Evolutionary conservation across 2,797 vertebrate genomes (phyloP).

Genomic region (Pipistrellus kuhlii): DNA sequence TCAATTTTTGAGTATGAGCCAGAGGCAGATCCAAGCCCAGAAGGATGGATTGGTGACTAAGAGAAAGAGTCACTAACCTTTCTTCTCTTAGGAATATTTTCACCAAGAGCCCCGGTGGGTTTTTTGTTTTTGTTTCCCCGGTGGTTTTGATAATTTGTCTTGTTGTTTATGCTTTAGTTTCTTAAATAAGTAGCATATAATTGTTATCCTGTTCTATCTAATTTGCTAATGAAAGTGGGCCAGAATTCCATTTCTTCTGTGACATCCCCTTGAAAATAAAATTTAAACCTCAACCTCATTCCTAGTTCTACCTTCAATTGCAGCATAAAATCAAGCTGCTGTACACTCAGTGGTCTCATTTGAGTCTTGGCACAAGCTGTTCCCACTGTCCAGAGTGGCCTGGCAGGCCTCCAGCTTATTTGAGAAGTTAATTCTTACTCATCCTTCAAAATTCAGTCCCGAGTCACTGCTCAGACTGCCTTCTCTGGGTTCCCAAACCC

Average conservation of each 20-base stretch:
- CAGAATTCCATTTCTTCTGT: background rate
- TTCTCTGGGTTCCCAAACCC: background rate
- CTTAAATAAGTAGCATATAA: background rate
- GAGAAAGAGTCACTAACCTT: background rate
- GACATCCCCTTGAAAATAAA: background rate
- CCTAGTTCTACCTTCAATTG: background rate
- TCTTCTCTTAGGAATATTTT: background rate
- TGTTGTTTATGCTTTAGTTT: background rate
- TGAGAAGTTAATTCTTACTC: conserved; percentile 10
- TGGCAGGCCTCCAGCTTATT: background rate
- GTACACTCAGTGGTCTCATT: background rate
- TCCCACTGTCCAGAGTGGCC: background rate
- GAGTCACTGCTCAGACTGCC: background rate
- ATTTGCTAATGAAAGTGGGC: background rate
- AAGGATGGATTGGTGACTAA: background rate
- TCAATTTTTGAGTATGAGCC: conserved; percentile 56
- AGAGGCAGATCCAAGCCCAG: conserved; percentile 50
- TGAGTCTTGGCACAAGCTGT: conserved; percentile 3
- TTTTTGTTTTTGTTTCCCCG: too few species aligned
- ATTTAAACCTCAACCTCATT: background rate
- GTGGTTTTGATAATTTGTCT: background rate
- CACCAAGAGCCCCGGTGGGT: background rate
- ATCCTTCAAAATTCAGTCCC: conserved; percentile 9
- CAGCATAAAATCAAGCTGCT: background rate
- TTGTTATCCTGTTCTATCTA: background rate